Conservation (phyloP, 1,140 invertebrate genomes). For the Pollicipes pollicipes region DNA sequence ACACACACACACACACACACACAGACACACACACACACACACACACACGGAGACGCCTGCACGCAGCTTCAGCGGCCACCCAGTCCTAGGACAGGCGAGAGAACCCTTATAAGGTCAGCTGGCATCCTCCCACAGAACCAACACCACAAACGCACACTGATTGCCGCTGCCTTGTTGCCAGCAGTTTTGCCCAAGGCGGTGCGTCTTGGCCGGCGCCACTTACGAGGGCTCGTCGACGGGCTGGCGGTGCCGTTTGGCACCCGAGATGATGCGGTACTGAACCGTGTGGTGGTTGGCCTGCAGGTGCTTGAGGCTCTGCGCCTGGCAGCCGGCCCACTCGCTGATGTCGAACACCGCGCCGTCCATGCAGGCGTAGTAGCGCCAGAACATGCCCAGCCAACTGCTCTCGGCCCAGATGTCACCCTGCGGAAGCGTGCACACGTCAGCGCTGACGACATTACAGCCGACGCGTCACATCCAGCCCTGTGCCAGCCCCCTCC, state of each 20-base stretch:
- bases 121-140: too few species aligned
- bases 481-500: too few species aligned
- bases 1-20: too few species aligned
- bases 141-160: too few species aligned
- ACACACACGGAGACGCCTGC: too few species aligned
- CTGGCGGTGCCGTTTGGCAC: conserved; percentile 30
- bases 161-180: conserved; percentile 13
- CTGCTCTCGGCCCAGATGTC: conserved; percentile 89
- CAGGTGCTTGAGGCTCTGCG: conserved; percentile 30
- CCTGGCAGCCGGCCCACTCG: conserved; percentile 82
- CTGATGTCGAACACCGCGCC: conserved; percentile 84
- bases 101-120: too few species aligned
- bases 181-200: neutral
- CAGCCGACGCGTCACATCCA: too few species aligned
- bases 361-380: conserved; percentile 94
- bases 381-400: conserved; percentile 69
- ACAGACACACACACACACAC: too few species aligned
- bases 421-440: conserved; percentile 38
- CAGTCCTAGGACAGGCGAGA: too few species aligned
- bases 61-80: too few species aligned
- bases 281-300: conserved; percentile 71
- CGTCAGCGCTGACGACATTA: too few species aligned
- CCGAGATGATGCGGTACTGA: conserved; percentile 76
- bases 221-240: neutral
- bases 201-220: neutral